Percentiles rank a stretch among this genome's conserved stretches.
Conservation (phyloP, 1,140 invertebrate genomes). For the Choristoneura fumiferana region DNA sequence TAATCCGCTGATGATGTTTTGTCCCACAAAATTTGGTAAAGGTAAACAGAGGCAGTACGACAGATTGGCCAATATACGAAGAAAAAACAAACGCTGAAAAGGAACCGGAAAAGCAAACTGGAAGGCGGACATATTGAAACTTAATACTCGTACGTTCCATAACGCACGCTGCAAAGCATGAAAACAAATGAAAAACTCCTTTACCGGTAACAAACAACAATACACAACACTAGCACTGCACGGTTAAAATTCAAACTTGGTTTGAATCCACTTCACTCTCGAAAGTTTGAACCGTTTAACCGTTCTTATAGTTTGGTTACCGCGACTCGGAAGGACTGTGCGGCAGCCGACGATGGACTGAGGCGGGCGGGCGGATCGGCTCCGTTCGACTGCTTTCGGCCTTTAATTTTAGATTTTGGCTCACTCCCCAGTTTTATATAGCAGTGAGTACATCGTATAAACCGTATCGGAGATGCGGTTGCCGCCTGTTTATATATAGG, state of each 20-base stretch:
- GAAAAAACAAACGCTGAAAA: slow-evolving; percentile 31
- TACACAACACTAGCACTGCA: slow-evolving; percentile 13
- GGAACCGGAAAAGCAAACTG: slow-evolving; percentile 54
- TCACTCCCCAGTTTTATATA: slow-evolving; percentile 77
- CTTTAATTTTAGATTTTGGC: slow-evolving; percentile 76
- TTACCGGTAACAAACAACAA: slow-evolving; percentile 18
- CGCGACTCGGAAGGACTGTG: slow-evolving; percentile 59
- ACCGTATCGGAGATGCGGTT: slow-evolving; percentile 70
- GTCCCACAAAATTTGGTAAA: neutral
- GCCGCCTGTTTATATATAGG: slow-evolving; percentile 67
- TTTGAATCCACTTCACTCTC: slow-evolving; percentile 25
- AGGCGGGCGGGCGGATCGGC: slow-evolving; percentile 71
- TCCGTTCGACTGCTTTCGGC: slow-evolving; percentile 59
- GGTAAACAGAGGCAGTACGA: slow-evolving; percentile 8
- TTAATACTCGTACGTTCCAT: slow-evolving; percentile 53
- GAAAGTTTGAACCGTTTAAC: slow-evolving; percentile 36
- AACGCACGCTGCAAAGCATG: slow-evolving; percentile 18
- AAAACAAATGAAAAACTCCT: neutral
- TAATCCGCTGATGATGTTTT: neutral
- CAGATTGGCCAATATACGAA: slow-evolving; percentile 25
- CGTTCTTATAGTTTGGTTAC: slow-evolving; percentile 35
- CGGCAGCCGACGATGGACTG: slow-evolving; percentile 70
- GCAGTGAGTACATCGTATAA: slow-evolving; percentile 76
- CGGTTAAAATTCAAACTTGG: slow-evolving; percentile 12
- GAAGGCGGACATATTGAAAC: slow-evolving; percentile 66